These are phyloP conservation scores for Hipparchia semele DNA, from an alignment of 2,888 invertebrate genomes.

Conservation along the genomic window DNA sequence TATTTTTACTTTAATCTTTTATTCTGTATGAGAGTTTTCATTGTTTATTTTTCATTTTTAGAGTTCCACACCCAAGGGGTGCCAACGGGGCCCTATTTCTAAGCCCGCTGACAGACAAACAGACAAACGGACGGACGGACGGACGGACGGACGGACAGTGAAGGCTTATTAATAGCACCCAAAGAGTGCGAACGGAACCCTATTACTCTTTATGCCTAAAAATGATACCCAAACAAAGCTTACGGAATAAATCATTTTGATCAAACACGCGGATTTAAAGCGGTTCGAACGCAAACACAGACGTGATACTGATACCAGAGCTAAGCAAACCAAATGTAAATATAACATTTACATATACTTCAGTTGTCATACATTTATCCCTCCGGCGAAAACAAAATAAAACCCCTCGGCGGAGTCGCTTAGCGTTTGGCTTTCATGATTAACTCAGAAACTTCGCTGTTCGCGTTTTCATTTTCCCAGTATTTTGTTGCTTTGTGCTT, in stretches of 20 bases:
- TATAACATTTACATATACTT: constrained; percentile 47
- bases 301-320: constrained; percentile 26
- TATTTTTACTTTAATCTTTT: not conserved
- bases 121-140: too few relatives aligned
- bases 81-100: too few relatives aligned
- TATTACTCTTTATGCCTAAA: not conserved
- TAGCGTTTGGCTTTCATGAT: constrained; percentile 65
- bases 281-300: constrained; percentile 18
- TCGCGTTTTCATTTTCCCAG: constrained; percentile 53
- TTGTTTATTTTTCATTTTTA: too few relatives aligned
- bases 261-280: constrained; percentile 14
- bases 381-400: constrained; percentile 53
- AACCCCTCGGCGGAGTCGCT: constrained; percentile 54
- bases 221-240: not conserved
- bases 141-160: too few relatives aligned
- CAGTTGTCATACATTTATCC: constrained; percentile 47
- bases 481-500: constrained; percentile 44
- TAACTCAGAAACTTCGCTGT: constrained; percentile 54
- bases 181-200: too few relatives aligned
- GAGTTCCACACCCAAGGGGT: too few relatives aligned
- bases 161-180: too few relatives aligned
- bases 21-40: not conserved
- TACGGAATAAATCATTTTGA: constrained; percentile 1
- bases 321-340: constrained; percentile 37
- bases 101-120: too few relatives aligned